Percentiles rank a stretch among this genome's conserved stretches.
phyloP scores from a whole-genome alignment of 1,140 invertebrate species.

The Papilio polytes region DNA sequence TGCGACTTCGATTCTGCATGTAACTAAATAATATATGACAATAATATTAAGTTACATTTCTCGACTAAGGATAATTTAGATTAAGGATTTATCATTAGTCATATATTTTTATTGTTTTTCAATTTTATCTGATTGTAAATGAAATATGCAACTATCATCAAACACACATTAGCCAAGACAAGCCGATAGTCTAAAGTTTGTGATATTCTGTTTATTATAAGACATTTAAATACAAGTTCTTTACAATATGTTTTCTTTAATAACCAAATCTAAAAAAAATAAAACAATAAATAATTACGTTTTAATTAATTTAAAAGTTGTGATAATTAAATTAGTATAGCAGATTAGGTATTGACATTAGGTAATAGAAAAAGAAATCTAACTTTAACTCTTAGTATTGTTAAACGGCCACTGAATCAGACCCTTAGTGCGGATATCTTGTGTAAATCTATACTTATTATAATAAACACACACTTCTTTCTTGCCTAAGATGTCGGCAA shows the following conservation, averaged over 20 bases:
- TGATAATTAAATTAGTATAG: too few relatives aligned
- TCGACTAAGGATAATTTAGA: not conserved
- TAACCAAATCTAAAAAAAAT: too few relatives aligned
- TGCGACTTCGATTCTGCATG: not conserved
- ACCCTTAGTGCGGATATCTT: too few relatives aligned
- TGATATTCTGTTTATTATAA: slow-evolving; percentile 52
- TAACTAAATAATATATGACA: slow-evolving; percentile 29
- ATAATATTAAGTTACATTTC: slow-evolving; percentile 37
- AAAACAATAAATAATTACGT: too few relatives aligned
- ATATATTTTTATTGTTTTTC: slow-evolving; percentile 4
- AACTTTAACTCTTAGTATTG: too few relatives aligned
- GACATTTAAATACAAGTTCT: slow-evolving; percentile 43
- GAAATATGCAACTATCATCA: not conserved
- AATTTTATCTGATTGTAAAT: slow-evolving; percentile 7
- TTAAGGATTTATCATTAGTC: not conserved
- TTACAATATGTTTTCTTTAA: not conserved
- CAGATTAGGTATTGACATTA: too few relatives aligned
- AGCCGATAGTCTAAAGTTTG: slow-evolving; percentile 48
- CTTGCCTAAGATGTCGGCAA: too few relatives aligned
- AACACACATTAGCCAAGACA: slow-evolving; percentile 1
- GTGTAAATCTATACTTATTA: too few relatives aligned
- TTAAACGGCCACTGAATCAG: too few relatives aligned
- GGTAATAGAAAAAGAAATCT: too few relatives aligned
- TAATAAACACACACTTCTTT: too few relatives aligned
- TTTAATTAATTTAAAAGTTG: too few relatives aligned